Evolutionary conservation across 2,797 vertebrate species (phyloP).

Genomic region (Neosalanx taihuensis): DNA sequence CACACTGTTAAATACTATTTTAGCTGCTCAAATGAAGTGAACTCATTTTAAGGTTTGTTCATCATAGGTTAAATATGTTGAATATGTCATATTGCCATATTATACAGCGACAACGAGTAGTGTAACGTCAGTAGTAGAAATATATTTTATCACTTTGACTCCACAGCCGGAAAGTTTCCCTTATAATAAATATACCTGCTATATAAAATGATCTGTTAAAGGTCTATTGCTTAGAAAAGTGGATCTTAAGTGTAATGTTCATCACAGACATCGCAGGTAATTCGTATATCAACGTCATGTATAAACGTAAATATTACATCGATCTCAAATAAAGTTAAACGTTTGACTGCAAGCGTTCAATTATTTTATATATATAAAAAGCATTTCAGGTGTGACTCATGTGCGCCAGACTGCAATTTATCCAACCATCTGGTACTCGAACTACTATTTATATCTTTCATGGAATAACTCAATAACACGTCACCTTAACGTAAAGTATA

Average conservation of each 20-base stretch:
- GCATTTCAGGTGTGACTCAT: too few species aligned
- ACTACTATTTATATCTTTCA: constrained; percentile 33
- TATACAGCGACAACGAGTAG: too few species aligned
- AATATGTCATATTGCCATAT: not conserved
- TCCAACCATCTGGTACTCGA: constrained; percentile 55
- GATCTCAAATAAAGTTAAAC: not conserved
- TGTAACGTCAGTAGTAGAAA: too few species aligned
- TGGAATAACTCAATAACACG: constrained; percentile 11
- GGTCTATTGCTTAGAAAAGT: not conserved
- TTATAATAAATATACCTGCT: constrained; percentile 46
- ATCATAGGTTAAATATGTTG: not conserved
- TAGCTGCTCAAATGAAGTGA: not conserved
- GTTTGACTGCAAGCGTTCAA: not conserved
- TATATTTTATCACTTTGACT: too few species aligned
- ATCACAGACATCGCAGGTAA: not conserved
- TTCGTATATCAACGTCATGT: not conserved
- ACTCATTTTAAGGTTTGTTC: not conserved
- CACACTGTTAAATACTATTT: not conserved
- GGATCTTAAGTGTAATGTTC: not conserved
- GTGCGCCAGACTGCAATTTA: constrained; percentile 1
- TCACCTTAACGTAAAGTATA: constrained; percentile 7
- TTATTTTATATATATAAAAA: too few species aligned
- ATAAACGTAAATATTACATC: not conserved
- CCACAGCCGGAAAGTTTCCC: constrained; percentile 26
- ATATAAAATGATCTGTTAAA: not conserved